These are phyloP conservation scores for Peromyscus aztecus DNA, from an alignment of 2,797 vertebrate species.

Conservation along the genomic window DNA sequence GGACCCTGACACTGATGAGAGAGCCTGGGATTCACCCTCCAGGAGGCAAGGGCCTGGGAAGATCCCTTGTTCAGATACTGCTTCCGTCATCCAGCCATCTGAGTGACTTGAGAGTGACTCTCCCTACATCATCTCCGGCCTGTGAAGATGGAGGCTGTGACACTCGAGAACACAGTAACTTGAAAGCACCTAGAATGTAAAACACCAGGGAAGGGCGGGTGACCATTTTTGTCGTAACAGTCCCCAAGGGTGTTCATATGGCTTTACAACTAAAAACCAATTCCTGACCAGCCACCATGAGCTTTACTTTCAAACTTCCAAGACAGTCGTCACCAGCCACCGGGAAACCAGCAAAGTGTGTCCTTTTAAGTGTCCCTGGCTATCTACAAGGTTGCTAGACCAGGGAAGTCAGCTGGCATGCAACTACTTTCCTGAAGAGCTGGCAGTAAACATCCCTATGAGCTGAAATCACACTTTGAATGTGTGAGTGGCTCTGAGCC, in stretches of 20 bases:
- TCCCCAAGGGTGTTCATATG: neutral
- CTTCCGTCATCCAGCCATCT: neutral
- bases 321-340: neutral
- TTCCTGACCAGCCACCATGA: neutral
- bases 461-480: slow-evolving; percentile 49
- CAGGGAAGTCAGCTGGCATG: neutral
- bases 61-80: neutral
- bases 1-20: neutral
- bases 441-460: slow-evolving; percentile 21
- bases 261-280: neutral
- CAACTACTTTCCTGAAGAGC: slow-evolving; percentile 44
- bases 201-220: neutral
- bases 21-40: neutral
- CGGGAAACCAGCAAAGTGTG: neutral
- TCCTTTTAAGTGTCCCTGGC: neutral
- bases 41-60: neutral
- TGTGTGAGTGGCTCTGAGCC: neutral
- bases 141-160: neutral
- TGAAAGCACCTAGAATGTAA: neutral
- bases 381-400: neutral
- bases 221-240: neutral
- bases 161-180: neutral
- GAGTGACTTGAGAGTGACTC: neutral
- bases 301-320: slow-evolving; percentile 30
- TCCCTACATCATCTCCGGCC: neutral